These are phyloP conservation scores for Aphelocoma californica DNA, from an alignment of 2,797 vertebrate species.

Conservation along the genomic window DNA sequence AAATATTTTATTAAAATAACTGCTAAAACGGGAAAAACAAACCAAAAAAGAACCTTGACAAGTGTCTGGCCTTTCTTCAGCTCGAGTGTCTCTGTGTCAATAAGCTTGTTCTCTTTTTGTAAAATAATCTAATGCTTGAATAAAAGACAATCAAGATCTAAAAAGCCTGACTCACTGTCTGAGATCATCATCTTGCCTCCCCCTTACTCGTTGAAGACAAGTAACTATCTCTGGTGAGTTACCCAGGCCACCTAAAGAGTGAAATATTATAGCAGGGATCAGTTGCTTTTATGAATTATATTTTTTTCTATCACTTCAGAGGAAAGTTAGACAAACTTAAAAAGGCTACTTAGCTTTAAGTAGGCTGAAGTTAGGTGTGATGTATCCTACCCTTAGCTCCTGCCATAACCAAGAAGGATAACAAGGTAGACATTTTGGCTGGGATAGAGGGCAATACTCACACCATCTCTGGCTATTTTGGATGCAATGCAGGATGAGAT, in stretches of 20 bases:
- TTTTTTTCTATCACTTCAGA: neutral
- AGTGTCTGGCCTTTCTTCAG: neutral
- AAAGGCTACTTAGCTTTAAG: neutral
- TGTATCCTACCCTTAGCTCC: neutral
- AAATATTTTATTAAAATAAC: neutral
- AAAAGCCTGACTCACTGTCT: neutral
- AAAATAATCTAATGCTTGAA: neutral
- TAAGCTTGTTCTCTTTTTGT: neutral
- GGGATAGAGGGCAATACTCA: neutral
- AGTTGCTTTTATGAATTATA: neutral
- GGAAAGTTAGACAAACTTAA: neutral
- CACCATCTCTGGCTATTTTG: neutral
- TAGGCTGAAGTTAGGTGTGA: neutral
- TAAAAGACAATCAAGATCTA: neutral
- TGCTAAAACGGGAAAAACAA: neutral
- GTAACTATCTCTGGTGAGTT: neutral
- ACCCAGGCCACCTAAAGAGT: neutral
- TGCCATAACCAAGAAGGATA: neutral
- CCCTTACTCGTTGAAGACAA: neutral
- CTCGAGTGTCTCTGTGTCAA: neutral
- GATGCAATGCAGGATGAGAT: neutral
- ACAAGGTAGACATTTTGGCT: neutral
- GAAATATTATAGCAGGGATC: neutral
- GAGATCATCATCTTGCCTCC: neutral
- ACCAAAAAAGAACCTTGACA: neutral